phyloP scores from a whole-genome alignment of 2,888 invertebrate species.

The Crossocerus cetratus region DNA sequence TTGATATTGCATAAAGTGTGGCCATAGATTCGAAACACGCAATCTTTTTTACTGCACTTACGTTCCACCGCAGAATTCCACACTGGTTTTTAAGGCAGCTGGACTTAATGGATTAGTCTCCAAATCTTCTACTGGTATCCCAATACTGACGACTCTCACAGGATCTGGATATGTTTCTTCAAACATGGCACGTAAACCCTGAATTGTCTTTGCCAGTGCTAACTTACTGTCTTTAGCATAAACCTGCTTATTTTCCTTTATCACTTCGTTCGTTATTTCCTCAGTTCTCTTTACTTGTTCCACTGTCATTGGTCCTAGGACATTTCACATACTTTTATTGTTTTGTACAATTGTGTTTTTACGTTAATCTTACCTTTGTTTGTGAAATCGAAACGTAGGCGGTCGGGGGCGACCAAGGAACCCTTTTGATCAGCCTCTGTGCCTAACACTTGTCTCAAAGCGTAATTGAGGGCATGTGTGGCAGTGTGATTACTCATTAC shows the following conservation, averaged over 20 bases:
- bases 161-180: slow-evolving; percentile 99
- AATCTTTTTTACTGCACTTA: slow-evolving; percentile 72
- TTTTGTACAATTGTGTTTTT: not conserved
- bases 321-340: no score
- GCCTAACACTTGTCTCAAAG: slow-evolving; percentile 92
- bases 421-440: slow-evolving; percentile 97
- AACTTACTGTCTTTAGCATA: slow-evolving; percentile 92
- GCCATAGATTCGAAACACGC: no score
- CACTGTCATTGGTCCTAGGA: slow-evolving; percentile 87
- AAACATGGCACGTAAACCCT: slow-evolving; percentile 97
- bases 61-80: slow-evolving; percentile 99
- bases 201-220: slow-evolving; percentile 91
- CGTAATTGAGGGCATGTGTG: slow-evolving; percentile 97
- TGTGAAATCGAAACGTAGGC: slow-evolving; percentile 97
- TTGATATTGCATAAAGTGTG: no score
- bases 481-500: slow-evolving; percentile 99
- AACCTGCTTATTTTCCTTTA: slow-evolving; percentile 86
- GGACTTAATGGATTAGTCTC: slow-evolving; percentile 90
- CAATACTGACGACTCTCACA: slow-evolving; percentile 94
- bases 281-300: slow-evolving; percentile 94
- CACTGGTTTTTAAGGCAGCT: slow-evolving; percentile 90
- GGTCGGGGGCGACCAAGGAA: slow-evolving; percentile 97
- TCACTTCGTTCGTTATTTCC: slow-evolving; percentile 86
- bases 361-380: slow-evolving; percentile 81
- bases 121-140: slow-evolving; percentile 93